These are phyloP conservation scores for Serrognathus titanus DNA, from an alignment of 2,888 invertebrate species.

Conservation along the genomic window DNA sequence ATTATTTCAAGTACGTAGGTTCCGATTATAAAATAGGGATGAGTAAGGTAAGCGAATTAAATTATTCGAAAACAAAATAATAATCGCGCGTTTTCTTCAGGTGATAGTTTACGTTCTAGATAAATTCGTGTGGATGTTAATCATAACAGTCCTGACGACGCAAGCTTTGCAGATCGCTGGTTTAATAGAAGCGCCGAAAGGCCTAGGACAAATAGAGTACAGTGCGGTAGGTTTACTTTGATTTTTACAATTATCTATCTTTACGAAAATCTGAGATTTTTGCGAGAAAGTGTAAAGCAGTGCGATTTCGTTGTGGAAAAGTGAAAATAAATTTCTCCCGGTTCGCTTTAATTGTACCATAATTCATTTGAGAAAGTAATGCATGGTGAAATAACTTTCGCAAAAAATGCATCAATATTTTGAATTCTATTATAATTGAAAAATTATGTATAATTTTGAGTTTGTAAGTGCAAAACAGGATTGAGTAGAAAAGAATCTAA, in stretches of 20 bases:
- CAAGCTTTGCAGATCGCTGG: slow-evolving; percentile 46
- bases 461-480: no score
- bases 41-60: slow-evolving; percentile 9
- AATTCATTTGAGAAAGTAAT: no score
- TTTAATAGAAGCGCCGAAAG: slow-evolving; percentile 41
- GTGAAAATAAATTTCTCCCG: not conserved
- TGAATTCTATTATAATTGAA: no score
- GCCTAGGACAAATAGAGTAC: slow-evolving; percentile 37
- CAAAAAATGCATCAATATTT: no score
- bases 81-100: slow-evolving; percentile 4
- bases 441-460: no score
- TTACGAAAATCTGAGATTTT: not conserved
- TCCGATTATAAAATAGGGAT: not conserved
- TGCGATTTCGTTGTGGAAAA: not conserved
- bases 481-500: no score
- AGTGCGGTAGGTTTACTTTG: slow-evolving; percentile 31
- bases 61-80: slow-evolving; percentile 2
- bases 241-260: not conserved
- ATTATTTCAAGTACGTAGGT: not conserved
- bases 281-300: no score
- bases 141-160: slow-evolving; percentile 42
- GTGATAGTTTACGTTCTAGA: slow-evolving; percentile 39
- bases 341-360: no score
- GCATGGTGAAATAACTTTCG: no score
- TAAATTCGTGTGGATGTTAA: slow-evolving; percentile 44